Conservation (phyloP, 2,888 invertebrate species). For the Pseudococcus jackbeardsleyi region DNA sequence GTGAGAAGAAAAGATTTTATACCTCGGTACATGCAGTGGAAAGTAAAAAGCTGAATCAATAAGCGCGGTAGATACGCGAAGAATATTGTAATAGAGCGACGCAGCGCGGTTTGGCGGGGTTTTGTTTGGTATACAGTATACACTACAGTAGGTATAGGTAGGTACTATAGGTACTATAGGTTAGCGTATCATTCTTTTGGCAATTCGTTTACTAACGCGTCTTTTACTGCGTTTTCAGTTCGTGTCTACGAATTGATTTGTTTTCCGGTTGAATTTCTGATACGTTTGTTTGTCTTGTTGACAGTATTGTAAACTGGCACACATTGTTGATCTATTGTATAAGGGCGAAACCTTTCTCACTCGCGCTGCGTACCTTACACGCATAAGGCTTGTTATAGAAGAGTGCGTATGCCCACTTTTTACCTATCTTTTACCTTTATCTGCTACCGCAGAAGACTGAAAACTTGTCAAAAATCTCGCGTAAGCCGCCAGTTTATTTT, state of each 20-base stretch:
- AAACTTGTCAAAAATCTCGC: constrained; percentile 54
- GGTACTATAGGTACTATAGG: no score
- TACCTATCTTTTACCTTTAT: neutral
- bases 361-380: neutral
- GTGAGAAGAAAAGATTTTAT: no score
- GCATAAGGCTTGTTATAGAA: neutral
- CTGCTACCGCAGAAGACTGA: constrained; percentile 44
- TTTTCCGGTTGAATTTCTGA: constrained; percentile 61
- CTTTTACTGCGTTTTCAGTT: constrained; percentile 55
- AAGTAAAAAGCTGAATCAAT: constrained; percentile 40
- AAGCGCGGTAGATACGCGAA: neutral
- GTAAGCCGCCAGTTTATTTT: constrained; percentile 51
- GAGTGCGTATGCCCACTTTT: neutral
- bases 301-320: constrained; percentile 61
- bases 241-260: constrained; percentile 63
- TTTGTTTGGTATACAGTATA: constrained; percentile 40
- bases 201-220: constrained; percentile 57
- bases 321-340: constrained; percentile 57
- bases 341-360: constrained; percentile 36
- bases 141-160: no score
- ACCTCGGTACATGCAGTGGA: neutral
- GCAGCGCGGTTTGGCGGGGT: neutral
- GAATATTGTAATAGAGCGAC: neutral
- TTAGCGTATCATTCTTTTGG: constrained; percentile 51
- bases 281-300: constrained; percentile 60